Base-by-base conservation (phyloP, 2,113 vertebrate species). In the Ictalurus furcatus region DNA sequence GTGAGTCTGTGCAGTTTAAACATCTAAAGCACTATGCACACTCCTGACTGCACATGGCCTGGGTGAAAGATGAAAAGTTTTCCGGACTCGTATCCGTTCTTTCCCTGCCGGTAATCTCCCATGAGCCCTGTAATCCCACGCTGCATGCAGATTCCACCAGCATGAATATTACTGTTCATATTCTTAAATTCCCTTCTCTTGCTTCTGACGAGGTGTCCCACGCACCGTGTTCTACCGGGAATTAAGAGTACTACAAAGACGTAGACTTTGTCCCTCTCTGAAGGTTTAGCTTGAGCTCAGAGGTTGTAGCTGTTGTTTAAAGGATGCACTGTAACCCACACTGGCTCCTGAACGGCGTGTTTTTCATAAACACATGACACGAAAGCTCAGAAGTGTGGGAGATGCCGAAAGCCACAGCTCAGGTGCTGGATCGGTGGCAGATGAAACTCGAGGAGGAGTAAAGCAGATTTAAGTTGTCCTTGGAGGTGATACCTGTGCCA, bases 81-180 rank as follows among this genome's bases (percentile, higher is more conserved):
- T 94, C 96, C 94, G 92, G 92, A 89, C 91, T 92, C 94, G 94
- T 96, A 91, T 3, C 95, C 94, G 94, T 94, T 96, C 95, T 96
- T 96, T 94, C 95, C 93, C 93, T 95, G 94, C 92, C 92, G 92
- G 94, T 97, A 96, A 97, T 97, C 95, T 95, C 94, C 93, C 94
- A 93, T 93, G 95, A 96, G 95, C 96, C 95, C 96, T 97, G 96
- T 97, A 97, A 97, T 97, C 96, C 96, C 92, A 23, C 88, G 92
- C 93, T 93, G 93, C 93, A 95, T 96, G 96, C 96, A 96, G 95
- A 97, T 96, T 95, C 96, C 93, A 92, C 96, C 90, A 92, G 95
- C 87, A 96, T 96, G 95, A 96, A 96, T 97, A 96, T 97, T 97
- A 96, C 95, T 96, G 95, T 96, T 96, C 96, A 95, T 96, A 96